Evolutionary conservation across 2,888 invertebrate species (phyloP), one percentile per base, ranked within the genome.

Genomic region (Megalurothrips usitatus): DNA sequence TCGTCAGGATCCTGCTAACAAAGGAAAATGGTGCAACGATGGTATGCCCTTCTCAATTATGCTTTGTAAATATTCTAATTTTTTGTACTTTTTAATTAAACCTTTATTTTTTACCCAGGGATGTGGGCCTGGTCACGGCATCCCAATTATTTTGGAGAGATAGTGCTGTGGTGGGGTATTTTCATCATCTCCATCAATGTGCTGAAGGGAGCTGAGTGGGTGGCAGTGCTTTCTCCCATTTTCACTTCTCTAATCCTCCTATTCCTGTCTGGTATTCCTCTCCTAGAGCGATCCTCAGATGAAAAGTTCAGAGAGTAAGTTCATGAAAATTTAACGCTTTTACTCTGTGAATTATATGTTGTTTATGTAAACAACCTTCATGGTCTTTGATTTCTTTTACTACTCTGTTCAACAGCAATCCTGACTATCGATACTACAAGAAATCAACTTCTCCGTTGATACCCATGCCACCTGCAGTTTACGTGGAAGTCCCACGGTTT

Each of bases 141-240:
- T 88, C 97, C 97, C 0, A 97, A 97, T 87, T 97, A 97, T 86
- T 97, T 97, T 86, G 97, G 97, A 0, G 97, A 97, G 88, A 95
- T 97, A 17, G 91, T 96, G 0, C 90, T 97, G 23, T 96, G 97
- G 97, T 95, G 96, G 94, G 96, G 97, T 6, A 93, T 97, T 84
- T 97, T 97, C 86, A 92, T 95, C 80, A 94, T 96, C 87, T 94
- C 96, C 0, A 87, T 96, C 58, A 96, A 95, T 86, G 94, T 96
- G 26, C 92, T 97, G 84, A 92, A 93, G 85, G 94, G 95, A 26
- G 89, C 92, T 52, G 96, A 97, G 88, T 96, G 95, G 94, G 89
- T 95, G 47, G 95, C 94, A 14, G 92, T 96, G 84, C 89, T 95
- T 84, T 96, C 96, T 23, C 96, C 96, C 10, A 88, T 96, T 82